Percentiles rank a stretch among this genome's conserved stretches.
Conservation (phyloP, 2,888 invertebrate species). For the Nineta flava region DNA sequence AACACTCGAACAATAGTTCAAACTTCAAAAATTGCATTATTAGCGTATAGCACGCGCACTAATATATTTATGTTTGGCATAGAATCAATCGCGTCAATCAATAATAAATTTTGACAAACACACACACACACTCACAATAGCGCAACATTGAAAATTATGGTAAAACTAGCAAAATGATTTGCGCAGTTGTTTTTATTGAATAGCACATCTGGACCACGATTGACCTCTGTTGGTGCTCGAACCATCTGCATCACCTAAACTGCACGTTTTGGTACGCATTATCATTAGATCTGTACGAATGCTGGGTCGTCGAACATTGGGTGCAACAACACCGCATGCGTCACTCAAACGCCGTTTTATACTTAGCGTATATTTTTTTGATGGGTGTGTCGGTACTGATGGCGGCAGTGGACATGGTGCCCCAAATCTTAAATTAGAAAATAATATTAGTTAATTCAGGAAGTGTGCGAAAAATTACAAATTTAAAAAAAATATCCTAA, state of each 20-base stretch:
- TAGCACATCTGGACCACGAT: slow-evolving; percentile 4
- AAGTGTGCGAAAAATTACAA: too few relatives aligned
- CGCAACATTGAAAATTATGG: too few relatives aligned
- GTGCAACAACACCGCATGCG: slow-evolving; percentile 79
- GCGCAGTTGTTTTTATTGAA: too few relatives aligned
- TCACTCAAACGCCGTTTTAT: slow-evolving; percentile 71
- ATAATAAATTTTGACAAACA: too few relatives aligned
- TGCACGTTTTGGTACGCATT: slow-evolving; percentile 69
- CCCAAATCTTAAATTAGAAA: slow-evolving; percentile 40
- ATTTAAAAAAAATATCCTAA: too few relatives aligned
- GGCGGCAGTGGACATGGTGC: slow-evolving; percentile 62
- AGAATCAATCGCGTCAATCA: too few relatives aligned
- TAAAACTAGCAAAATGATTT: too few relatives aligned
- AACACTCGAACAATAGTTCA: too few relatives aligned
- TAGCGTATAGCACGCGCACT: too few relatives aligned
- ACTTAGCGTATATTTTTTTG: slow-evolving; percentile 61
- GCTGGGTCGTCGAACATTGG: slow-evolving; percentile 72
- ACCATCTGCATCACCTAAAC: slow-evolving; percentile 43
- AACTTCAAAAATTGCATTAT: too few relatives aligned
- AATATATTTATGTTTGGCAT: too few relatives aligned
- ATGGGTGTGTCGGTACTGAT: slow-evolving; percentile 43
- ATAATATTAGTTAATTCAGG: slow-evolving; percentile 15
- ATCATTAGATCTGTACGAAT: slow-evolving; percentile 79
- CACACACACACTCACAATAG: too few relatives aligned
- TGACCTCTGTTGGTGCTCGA: not conserved